Evolutionary conservation across 2,113 vertebrate species (phyloP), one percentile per base, ranked within the genome.

Genomic region (Protobothrops mucrosquamatus): DNA sequence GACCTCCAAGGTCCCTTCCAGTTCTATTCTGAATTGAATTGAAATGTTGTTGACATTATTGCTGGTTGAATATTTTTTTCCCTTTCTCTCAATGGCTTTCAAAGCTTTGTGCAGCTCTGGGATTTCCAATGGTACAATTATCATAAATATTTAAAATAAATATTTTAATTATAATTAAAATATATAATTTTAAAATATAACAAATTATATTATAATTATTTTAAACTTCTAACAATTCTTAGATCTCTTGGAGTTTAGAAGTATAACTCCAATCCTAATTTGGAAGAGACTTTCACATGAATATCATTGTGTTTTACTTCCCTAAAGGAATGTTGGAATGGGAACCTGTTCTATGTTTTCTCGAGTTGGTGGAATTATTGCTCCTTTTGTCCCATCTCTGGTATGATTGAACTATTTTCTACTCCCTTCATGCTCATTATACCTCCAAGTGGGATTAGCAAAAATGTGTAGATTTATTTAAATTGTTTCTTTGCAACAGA

Each of bases 271-370:
- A 81, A 89, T 18, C 9, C 59, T 10, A 81, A 43, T 22, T 29
- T 29, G 3, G 6, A 52, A 34, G 24, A 88, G 39, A 89, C 3
- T 3, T 81, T 39, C 23, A 2, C 55, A 3, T 57, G 91, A 85
- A 57, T 90, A 20, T 51, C 10, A 89, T 29, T 94, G 34, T 92
- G 51, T 11, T 54, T 93, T 52, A 39, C 54, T 95, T 56, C 29
- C 51, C 51, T 57, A 56, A 89, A 98, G 98, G 96, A 98, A 98
- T 59, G 97, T 98, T 52, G 98, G 98, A 90, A 98, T 98, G 95
- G 98, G 98, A 88, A 95, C 97, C 18, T 98, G 98, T 69, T 98
- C 98, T 92, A 98, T 98, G 98, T 98, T 98, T 94, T 98, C 98
- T 87, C 96, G 98, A 93, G 93, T 98, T 39, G 98, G 98, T 87